phyloP scores from a whole-genome alignment of 2,888 invertebrate species.

The Chydorus sphaericus region DNA sequence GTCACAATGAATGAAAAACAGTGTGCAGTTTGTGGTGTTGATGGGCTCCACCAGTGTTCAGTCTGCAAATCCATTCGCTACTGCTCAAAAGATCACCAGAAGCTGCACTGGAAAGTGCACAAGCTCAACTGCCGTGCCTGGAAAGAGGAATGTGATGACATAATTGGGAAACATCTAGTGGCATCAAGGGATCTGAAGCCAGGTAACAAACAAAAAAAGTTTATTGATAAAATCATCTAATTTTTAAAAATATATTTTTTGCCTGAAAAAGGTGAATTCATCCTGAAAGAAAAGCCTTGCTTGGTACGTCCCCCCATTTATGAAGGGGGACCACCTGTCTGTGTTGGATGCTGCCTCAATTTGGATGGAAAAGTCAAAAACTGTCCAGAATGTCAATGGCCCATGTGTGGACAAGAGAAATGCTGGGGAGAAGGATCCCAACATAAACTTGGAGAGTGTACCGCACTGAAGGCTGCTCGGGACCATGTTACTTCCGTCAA shows the following conservation, averaged over 20 bases:
- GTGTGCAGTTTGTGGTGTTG: too few species aligned
- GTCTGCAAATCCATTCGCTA: slow-evolving; percentile 56
- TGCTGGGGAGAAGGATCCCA: too few species aligned
- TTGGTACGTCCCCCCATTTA: slow-evolving; percentile 23
- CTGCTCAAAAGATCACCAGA: slow-evolving; percentile 62
- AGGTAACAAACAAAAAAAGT: too few species aligned
- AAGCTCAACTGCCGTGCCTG: slow-evolving; percentile 48
- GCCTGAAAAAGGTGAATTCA: too few species aligned
- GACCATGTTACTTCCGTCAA: too few species aligned
- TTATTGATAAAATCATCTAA: too few species aligned
- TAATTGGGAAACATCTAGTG: not conserved
- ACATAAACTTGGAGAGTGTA: too few species aligned
- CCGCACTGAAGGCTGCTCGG: too few species aligned
- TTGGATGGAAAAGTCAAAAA: slow-evolving; percentile 35
- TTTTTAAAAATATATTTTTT: too few species aligned
- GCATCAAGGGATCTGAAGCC: not conserved
- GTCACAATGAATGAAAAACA: too few species aligned
- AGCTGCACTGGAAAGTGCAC: slow-evolving; percentile 59
- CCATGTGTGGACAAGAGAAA: slow-evolving; percentile 57
- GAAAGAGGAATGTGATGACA: slow-evolving; percentile 32
- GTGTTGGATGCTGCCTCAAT: slow-evolving; percentile 38
- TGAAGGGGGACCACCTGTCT: slow-evolving; percentile 20
- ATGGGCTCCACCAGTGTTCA: slow-evolving; percentile 59
- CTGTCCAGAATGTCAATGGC: slow-evolving; percentile 65
- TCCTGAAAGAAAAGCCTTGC: slow-evolving; percentile 18